These are phyloP conservation scores for Schizopygopsis malacanthus DNA, from an alignment of 2,797 vertebrate species.

Conservation along the genomic window DNA sequence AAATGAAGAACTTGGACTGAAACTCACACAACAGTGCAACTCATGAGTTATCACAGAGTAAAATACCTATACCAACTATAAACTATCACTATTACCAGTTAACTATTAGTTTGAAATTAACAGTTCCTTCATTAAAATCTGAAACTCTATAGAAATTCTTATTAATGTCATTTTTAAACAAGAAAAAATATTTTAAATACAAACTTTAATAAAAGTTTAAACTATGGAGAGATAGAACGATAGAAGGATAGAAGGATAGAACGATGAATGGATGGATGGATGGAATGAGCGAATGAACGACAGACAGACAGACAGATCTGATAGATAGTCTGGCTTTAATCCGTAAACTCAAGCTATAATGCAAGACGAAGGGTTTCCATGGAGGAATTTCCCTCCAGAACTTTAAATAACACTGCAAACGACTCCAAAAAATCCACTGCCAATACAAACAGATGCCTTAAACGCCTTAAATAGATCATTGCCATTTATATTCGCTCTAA, in stretches of 20 bases:
- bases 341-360: neutral
- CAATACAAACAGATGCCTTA: constrained; percentile 6
- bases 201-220: neutral
- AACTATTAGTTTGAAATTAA: neutral
- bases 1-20: neutral
- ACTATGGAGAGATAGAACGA: neutral
- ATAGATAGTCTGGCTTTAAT: neutral
- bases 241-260: neutral
- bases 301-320: neutral
- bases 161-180: neutral
- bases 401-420: neutral
- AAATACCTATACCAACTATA: neutral
- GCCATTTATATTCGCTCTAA: neutral
- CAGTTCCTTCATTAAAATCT: neutral
- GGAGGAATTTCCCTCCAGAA: constrained; percentile 6
- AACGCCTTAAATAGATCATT: neutral
- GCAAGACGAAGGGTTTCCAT: neutral
- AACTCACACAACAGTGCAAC: neutral
- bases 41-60: neutral
- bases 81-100: neutral
- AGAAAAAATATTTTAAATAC: neutral
- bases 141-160: neutral
- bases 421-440: neutral
- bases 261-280: neutral
- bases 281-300: neutral